Evolutionary conservation across 2,113 vertebrate genomes (phyloP), one percentile per base, ranked within the genome.

Genomic region (Nesogale talazaci): DNA sequence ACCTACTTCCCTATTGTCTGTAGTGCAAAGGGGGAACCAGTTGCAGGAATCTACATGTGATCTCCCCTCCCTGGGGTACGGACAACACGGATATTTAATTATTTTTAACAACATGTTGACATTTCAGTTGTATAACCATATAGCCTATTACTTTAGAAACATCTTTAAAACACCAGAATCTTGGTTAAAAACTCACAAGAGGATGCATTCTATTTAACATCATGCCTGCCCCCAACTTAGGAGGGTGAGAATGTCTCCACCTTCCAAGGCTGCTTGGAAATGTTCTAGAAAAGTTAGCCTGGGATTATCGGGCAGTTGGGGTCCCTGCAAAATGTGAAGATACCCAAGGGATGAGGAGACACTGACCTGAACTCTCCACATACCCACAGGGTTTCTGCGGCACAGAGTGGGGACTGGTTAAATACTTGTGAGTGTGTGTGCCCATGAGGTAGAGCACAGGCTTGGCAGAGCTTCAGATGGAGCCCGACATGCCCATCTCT

Each of bases 331-430:
- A 12, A 52, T 52, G 46, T 9, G 46, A 46, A 52, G 15, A 38
- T 2, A 1, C 0, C 0, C 25, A 34, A 3, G 16, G 20, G 23
- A 34, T 0, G 0, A 0, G 1, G 36, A 65, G 46, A 8, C 1
- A 12, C 59, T 0, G 0, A 0, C 5, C 7, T 57, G 14, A 0
- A 2, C 1, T n/a, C 74, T 29, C 2, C 0, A 6, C 12, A 0
- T 1, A 0, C 34, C 7, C 27, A 1, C 4, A 22, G 34, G 1
- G 9, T 25, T 83, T 20, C 2, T 10, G 34, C 4, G n/a, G 72
- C 16, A 23, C 3, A 0, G 5, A 2, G 10, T 9, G 34, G 31
- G 1, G 67, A 2, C 10, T 83, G 17, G n/a, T 20, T 36, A 36
- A 36, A 16, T 29, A 22, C 8, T n/a, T 40, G 2, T 34, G 25